These are phyloP conservation scores for Plumapathes pennacea DNA, from an alignment of 92 coral and sea anemone genomes.

Conservation along the genomic window DNA sequence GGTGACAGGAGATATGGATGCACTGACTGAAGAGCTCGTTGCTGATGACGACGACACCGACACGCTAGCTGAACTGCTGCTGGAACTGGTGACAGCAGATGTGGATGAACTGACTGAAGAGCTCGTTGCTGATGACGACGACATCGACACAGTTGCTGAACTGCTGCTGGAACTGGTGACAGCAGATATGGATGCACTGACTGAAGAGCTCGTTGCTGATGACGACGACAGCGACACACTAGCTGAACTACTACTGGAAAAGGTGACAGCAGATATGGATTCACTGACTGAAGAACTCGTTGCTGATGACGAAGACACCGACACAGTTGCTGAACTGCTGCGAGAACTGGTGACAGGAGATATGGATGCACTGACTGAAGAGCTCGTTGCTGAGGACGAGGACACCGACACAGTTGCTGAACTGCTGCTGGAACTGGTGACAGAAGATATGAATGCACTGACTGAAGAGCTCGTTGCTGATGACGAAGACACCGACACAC, in stretches of 20 bases:
- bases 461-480: background rate
- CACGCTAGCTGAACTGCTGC: background rate
- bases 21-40: background rate
- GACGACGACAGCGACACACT: background rate
- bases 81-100: no score
- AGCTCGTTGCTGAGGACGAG: background rate
- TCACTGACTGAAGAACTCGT: no score
- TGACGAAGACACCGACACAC: background rate
- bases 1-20: no score
- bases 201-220: no score
- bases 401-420: background rate
- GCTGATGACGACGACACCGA: background rate
- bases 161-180: no score
- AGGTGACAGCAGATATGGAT: no score
- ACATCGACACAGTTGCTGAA: background rate
- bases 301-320: no score
- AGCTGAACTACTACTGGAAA: no score
- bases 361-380: background rate
- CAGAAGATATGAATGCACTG: background rate
- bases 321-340: no score
- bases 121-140: no score
- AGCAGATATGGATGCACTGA: background rate
- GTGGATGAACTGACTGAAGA: background rate
- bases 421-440: background rate
- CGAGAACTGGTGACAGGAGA: no score